Conservation (phyloP, 2,113 vertebrate genomes). For the Carassius carassius region DNA sequence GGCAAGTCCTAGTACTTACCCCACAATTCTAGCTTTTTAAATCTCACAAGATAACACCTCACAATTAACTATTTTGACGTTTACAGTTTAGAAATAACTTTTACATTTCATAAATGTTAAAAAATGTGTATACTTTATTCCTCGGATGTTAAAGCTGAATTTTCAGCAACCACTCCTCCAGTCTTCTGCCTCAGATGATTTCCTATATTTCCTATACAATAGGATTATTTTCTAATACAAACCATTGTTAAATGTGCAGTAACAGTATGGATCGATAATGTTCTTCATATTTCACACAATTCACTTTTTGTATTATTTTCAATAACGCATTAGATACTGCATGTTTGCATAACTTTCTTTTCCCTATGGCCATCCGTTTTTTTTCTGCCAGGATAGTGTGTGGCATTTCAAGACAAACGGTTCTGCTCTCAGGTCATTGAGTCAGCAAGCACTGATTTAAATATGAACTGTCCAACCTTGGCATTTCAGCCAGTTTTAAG, state of each 20-base stretch:
- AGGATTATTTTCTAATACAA: neutral
- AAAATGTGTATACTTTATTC: neutral
- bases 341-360: neutral
- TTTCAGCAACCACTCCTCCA: neutral
- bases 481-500: conserved; percentile 23
- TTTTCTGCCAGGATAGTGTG: conserved; percentile 1
- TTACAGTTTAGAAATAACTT: neutral
- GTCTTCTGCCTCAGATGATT: neutral
- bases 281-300: neutral
- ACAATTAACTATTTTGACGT: neutral
- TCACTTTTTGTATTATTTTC: neutral
- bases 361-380: neutral
- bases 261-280: neutral
- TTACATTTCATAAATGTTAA: no score
- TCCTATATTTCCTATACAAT: neutral
- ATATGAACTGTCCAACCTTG: conserved; percentile 6
- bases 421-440: conserved; percentile 53
- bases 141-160: neutral
- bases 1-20: no score
- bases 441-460: conserved; percentile 37
- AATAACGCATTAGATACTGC: neutral
- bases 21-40: no score
- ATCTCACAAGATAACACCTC: no score
- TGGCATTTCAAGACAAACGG: conserved; percentile 41
- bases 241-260: neutral